phyloP scores from a whole-genome alignment of 1,140 invertebrate genomes.

The Heliconius nattereri region DNA sequence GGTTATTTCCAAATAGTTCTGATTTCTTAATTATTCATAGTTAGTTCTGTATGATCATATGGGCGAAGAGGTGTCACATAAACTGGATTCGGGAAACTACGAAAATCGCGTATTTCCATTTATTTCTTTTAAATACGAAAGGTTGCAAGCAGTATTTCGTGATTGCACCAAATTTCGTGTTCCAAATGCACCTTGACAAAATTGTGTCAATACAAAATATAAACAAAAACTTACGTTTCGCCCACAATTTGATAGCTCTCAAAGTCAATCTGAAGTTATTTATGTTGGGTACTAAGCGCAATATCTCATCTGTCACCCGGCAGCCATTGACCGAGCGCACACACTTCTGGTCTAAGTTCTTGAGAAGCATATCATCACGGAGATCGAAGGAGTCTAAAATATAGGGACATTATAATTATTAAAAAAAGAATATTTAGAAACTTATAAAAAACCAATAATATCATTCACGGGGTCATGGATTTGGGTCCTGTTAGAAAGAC shows the following conservation, averaged over 20 bases:
- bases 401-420: not conserved
- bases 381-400: constrained; percentile 89
- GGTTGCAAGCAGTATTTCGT: too few species aligned
- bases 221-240: constrained; percentile 91
- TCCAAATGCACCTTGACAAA: too few species aligned
- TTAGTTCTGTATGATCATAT: too few species aligned
- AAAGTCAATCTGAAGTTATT: constrained; percentile 96
- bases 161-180: too few species aligned
- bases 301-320: constrained; percentile 98
- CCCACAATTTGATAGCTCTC: constrained; percentile 98
- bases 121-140: too few species aligned
- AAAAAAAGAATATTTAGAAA: too few species aligned
- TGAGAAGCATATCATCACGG: constrained; percentile 94
- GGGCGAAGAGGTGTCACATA: too few species aligned
- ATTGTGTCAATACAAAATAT: not conserved
- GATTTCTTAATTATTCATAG: too few species aligned
- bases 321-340: constrained; percentile 98
- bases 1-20: too few species aligned
- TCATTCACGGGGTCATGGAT: not conserved
- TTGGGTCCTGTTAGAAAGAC: too few species aligned
- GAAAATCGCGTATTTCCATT: too few species aligned
- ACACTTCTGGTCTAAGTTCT: constrained; percentile 98
- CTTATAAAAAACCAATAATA: not conserved
- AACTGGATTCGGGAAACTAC: too few species aligned
- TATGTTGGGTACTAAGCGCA: constrained; percentile 96